Percentiles rank a stretch among this genome's conserved stretches.
phyloP scores from a whole-genome alignment of 2,888 invertebrate species.

The Polymixis flavicincta region DNA sequence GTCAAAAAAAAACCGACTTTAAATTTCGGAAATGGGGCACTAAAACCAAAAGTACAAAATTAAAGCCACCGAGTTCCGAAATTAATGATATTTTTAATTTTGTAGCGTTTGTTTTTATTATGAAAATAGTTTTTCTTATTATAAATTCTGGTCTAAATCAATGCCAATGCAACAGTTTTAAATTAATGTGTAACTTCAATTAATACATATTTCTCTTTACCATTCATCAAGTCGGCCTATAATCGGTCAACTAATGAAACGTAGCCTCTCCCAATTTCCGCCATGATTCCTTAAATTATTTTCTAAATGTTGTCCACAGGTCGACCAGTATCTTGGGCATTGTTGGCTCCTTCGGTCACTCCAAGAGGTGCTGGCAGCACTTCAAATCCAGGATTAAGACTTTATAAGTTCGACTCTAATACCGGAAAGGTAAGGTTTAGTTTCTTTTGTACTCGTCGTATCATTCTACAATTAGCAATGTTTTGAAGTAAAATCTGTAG shows the following conservation, averaged over 20 bases:
- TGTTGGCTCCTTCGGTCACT: conserved; percentile 97
- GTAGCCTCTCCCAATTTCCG: too few relatives aligned
- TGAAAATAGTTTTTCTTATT: too few relatives aligned
- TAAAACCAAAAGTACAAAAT: too few relatives aligned
- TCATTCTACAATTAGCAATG: too few relatives aligned
- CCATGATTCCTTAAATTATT: not conserved
- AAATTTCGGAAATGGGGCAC: too few relatives aligned
- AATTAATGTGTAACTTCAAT: not conserved
- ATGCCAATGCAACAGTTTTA: not conserved
- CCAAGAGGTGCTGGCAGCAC: conserved; percentile 95
- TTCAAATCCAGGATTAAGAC: conserved; percentile 97
- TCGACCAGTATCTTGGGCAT: conserved; percentile 96
- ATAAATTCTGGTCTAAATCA: too few relatives aligned
- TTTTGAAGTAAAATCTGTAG: too few relatives aligned
- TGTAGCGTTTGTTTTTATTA: too few relatives aligned
- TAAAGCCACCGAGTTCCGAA: too few relatives aligned
- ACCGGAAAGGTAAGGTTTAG: conserved; percentile 93
- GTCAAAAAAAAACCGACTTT: too few relatives aligned
- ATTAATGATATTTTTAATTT: too few relatives aligned
- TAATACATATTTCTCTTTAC: not conserved
- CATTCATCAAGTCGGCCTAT: too few relatives aligned
- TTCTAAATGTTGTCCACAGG: conserved; percentile 86
- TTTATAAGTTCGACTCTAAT: conserved; percentile 97
- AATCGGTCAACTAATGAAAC: not conserved
- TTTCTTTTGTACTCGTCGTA: not conserved